phyloP scores from a whole-genome alignment of 2,888 invertebrate genomes.

The Rotaria magnacalcarata region DNA sequence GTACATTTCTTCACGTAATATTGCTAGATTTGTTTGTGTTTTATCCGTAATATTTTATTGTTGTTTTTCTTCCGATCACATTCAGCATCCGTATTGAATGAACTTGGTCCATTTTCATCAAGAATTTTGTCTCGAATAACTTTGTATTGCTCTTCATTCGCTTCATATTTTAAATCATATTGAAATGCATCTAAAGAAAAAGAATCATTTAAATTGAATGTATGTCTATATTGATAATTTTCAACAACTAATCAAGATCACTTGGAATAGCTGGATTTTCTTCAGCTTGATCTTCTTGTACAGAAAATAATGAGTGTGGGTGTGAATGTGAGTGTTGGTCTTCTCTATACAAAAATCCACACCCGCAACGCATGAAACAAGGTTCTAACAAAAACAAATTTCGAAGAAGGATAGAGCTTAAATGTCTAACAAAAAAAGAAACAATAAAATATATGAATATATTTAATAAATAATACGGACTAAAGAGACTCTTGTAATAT shows the following conservation, averaged over 20 bases:
- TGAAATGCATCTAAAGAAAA: conserved; percentile 81
- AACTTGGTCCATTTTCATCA: not conserved
- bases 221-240: conserved; percentile 91
- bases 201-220: conserved; percentile 71
- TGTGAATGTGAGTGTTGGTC: no score
- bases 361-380: no score
- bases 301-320: no score
- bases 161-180: conserved; percentile 82
- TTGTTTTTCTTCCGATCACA: conserved; percentile 49
- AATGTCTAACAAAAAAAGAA: no score
- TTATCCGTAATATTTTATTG: conserved; percentile 71
- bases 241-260: conserved; percentile 87
- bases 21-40: conserved; percentile 90
- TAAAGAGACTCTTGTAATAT: no score
- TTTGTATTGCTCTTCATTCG: conserved; percentile 89
- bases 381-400: no score
- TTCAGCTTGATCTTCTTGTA: conserved; percentile 65
- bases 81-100: conserved; percentile 30
- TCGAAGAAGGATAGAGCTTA: no score
- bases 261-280: conserved; percentile 81
- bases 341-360: no score
- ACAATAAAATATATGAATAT: no score
- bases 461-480: no score
- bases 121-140: conserved; percentile 79
- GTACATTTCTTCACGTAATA: conserved; percentile 86